Base-by-base conservation (phyloP, 1,140 invertebrate genomes). In the Tigriopus japonicus region DNA sequence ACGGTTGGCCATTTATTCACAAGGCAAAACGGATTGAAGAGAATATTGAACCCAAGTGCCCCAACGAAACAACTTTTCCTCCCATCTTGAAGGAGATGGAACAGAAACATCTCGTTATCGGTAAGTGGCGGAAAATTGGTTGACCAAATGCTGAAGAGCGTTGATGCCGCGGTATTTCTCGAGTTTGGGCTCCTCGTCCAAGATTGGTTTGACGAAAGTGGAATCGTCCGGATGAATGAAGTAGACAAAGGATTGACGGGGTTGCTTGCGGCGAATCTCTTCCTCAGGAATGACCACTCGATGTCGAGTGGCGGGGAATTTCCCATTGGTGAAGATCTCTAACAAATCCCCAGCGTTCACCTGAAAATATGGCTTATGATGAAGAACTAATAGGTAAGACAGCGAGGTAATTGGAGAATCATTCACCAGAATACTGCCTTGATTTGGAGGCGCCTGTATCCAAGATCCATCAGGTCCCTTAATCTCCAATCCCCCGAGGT, bases 401-500 rank as follows among this genome's bases (percentile, higher is more conserved):
- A 12, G 42, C 10, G 28, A 35, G 28, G 28, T 35, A 35, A 35
- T 35, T 15, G 21, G 45, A 49, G 45, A 21, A 49, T 49, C 45
- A 49, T 10, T 49, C 10, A 10, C 28, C 45, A 49, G n/a, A 49
- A 49, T 21, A 12, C 45, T 49, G 28, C 28, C 21, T 49, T 49
- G 45, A 17, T 49, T 15, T 15, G 21, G n/a, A 49, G 21, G n/a
- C 21, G 21, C 45, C 12, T 49, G n/a, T 17, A 49, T 49, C 45
- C 45, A 49, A 49, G 45, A 49, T 17, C 21, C 21, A 12, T 49
- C 45, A 6, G 21, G n/a, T 21, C 42, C 24, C 10, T 52, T 59
- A 62, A 73, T 72, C 67, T 74, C 68, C 13, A 74, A 63, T 10
- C 72, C 71, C 2, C 73, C 69, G 56, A 69, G 68, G 68, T 67